These are phyloP conservation scores for Drosophila quinaria DNA, from an alignment of 2,888 invertebrate genomes.

Conservation along the genomic window DNA sequence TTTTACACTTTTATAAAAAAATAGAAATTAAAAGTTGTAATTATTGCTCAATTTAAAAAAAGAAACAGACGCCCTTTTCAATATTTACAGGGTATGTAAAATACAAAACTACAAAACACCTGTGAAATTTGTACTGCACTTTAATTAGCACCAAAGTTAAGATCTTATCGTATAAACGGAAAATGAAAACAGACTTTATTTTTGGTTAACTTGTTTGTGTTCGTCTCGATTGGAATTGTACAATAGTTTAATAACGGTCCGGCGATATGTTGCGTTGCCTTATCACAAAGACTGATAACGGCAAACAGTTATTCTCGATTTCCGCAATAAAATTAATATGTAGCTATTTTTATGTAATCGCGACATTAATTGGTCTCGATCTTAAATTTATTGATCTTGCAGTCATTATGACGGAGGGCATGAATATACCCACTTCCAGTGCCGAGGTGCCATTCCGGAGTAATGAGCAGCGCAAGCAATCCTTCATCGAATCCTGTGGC, in stretches of 20 bases:
- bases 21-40: background rate
- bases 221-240: background rate
- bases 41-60: too few species aligned
- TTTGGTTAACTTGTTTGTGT: background rate
- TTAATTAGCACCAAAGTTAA: slow-evolving; percentile 26
- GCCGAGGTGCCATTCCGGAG: slow-evolving; percentile 79
- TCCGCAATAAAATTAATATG: slow-evolving; percentile 25
- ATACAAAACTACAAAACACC: slow-evolving; percentile 10
- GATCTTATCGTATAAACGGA: slow-evolving; percentile 26
- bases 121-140: slow-evolving; percentile 24
- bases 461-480: slow-evolving; percentile 72
- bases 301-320: slow-evolving; percentile 28
- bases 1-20: background rate
- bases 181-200: slow-evolving; percentile 6
- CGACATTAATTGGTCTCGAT: slow-evolving; percentile 18
- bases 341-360: slow-evolving; percentile 27
- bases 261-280: slow-evolving; percentile 7
- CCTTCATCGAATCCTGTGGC: slow-evolving; percentile 65
- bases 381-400: slow-evolving; percentile 6
- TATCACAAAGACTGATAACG: slow-evolving; percentile 27
- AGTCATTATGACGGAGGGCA: slow-evolving; percentile 76
- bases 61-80: background rate
- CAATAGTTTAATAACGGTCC: slow-evolving; percentile 16
- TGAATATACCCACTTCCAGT: slow-evolving; percentile 71
- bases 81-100: slow-evolving; percentile 1